Evolutionary conservation across 2,888 invertebrate genomes (phyloP).

Genomic region (Rhynchonema sp.): DNA sequence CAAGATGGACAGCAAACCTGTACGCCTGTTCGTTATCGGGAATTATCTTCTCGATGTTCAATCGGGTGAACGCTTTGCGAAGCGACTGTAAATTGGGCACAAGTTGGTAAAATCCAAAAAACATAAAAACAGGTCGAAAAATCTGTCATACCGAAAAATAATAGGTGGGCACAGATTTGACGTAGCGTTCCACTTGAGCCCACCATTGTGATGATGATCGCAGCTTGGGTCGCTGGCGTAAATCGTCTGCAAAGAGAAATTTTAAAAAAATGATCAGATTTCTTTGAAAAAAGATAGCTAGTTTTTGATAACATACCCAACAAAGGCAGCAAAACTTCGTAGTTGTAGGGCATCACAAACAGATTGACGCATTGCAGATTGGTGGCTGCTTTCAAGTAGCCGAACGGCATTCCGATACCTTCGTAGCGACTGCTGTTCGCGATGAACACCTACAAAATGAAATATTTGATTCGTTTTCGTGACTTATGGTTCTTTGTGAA

Average conservation of each 20-base stretch:
- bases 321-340: constrained; percentile 72
- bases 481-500: too few species aligned
- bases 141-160: constrained; percentile 47
- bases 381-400: constrained; percentile 86
- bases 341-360: constrained; percentile 96
- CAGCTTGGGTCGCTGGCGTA: constrained; percentile 73
- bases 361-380: constrained; percentile 80
- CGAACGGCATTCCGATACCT: constrained; percentile 74
- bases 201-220: constrained; percentile 83
- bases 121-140: background rate
- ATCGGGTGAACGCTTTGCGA: constrained; percentile 65
- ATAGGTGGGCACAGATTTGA: constrained; percentile 88
- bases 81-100: constrained; percentile 49
- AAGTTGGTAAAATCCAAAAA: background rate
- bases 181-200: constrained; percentile 72
- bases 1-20: constrained; percentile 73
- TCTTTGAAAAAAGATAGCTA: background rate
- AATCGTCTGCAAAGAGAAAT: constrained; percentile 45
- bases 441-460: constrained; percentile 55
- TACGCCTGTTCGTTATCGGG: constrained; percentile 83
- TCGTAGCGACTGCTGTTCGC: constrained; percentile 74
- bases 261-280: background rate
- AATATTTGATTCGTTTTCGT: too few species aligned
- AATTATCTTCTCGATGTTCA: constrained; percentile 70
- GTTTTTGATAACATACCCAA: constrained; percentile 35